Evolutionary conservation across 2,797 vertebrate genomes (phyloP).

Genomic region (Ptychobarbus kaznakovi): DNA sequence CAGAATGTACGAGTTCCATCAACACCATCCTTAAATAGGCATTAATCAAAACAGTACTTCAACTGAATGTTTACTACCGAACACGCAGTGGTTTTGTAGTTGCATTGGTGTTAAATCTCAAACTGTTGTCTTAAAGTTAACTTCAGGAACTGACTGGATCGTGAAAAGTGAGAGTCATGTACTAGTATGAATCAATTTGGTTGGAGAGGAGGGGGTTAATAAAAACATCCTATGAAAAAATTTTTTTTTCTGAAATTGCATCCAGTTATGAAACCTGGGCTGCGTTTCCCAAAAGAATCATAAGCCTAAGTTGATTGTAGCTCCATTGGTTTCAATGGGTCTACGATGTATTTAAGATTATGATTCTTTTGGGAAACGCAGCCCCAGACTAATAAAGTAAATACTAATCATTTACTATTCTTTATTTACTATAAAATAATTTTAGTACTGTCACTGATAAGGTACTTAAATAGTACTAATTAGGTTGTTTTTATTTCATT

Average conservation of each 20-base stretch:
- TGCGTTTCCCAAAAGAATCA: too few species aligned
- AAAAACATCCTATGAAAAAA: neutral
- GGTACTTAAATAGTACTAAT: neutral
- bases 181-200: too few species aligned
- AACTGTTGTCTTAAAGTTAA: constrained; percentile 1
- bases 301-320: too few species aligned
- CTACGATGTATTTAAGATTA: too few species aligned
- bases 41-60: constrained; percentile 28
- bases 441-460: neutral
- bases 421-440: neutral
- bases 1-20: constrained; percentile 13
- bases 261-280: neutral
- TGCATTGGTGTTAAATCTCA: neutral
- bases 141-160: neutral
- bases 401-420: neutral
- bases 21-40: constrained; percentile 18
- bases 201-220: too few species aligned
- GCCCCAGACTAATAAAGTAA: neutral
- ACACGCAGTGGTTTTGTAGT: neutral
- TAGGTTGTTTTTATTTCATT: too few species aligned
- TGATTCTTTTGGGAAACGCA: too few species aligned
- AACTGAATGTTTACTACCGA: neutral
- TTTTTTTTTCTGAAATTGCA: neutral
- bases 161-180: neutral
- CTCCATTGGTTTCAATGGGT: too few species aligned